These are phyloP conservation scores for Falco columbarius DNA, from an alignment of 2,797 vertebrate genomes.

Conservation along the genomic window DNA sequence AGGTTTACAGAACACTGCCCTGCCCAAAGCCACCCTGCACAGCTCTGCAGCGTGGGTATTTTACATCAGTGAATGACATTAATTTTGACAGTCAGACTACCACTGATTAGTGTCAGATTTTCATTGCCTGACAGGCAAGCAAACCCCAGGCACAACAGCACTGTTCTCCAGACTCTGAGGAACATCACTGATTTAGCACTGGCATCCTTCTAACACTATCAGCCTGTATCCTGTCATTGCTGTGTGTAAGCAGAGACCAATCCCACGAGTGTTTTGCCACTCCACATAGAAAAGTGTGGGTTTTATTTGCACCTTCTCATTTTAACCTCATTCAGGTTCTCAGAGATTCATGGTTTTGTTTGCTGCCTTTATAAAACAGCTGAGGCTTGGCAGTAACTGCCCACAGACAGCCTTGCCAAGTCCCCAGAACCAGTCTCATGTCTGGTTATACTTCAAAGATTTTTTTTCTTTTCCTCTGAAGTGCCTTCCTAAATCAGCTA, in stretches of 20 bases:
- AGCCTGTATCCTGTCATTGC: rapidly evolving
- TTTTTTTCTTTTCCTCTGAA: background rate
- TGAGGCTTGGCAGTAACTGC: background rate
- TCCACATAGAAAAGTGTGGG: too few relatives aligned
- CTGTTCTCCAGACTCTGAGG: background rate
- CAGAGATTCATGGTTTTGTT: background rate
- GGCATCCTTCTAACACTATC: background rate
- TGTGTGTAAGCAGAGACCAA: background rate
- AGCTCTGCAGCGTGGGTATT: background rate
- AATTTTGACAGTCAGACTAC: background rate
- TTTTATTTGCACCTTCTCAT: background rate
- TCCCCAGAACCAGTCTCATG: background rate
- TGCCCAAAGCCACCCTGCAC: background rate
- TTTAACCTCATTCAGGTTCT: background rate
- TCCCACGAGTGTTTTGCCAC: rapidly evolving
- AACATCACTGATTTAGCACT: background rate
- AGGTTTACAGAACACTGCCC: background rate
- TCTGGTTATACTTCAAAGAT: background rate
- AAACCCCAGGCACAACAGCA: background rate
- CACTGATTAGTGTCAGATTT: background rate
- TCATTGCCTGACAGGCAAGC: background rate
- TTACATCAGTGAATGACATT: rapidly evolving
- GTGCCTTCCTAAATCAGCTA: background rate
- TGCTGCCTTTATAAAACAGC: background rate
- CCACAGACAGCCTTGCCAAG: background rate